Evolutionary conservation across 2,113 vertebrate species (phyloP).

Genomic region (Pangasianodon hypophthalmus): DNA sequence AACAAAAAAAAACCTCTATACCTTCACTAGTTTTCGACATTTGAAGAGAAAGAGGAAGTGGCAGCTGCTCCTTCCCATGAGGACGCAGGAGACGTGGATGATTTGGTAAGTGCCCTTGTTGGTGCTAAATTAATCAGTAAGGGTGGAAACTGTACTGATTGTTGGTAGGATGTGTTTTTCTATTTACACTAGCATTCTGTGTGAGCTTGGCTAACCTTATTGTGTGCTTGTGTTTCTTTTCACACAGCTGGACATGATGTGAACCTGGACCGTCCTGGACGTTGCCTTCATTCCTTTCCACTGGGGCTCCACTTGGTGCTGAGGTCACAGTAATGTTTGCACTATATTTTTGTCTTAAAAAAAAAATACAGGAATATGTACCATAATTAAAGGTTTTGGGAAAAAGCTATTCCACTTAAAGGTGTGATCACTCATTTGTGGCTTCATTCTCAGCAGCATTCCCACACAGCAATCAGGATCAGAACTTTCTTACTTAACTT

Average conservation of each 20-base stretch:
- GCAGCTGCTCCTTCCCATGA: slow-evolving; percentile 59
- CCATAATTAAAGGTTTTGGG: too few relatives aligned
- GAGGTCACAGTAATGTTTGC: not conserved
- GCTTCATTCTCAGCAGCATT: not conserved
- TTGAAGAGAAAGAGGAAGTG: slow-evolving; percentile 73
- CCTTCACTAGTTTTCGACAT: slow-evolving; percentile 80
- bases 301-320: not conserved
- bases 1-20: not conserved
- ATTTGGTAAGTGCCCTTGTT: slow-evolving; percentile 79
- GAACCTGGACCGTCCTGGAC: slow-evolving; percentile 43
- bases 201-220: not conserved
- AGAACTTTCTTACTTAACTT: not conserved
- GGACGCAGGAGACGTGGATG: slow-evolving; percentile 89
- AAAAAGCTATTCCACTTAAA: not conserved
- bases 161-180: not conserved
- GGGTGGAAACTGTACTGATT: not conserved
- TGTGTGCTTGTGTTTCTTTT: slow-evolving; percentile 45
- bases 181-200: not conserved
- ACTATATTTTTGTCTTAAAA: slow-evolving; percentile 1
- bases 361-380: not conserved
- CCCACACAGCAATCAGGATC: not conserved
- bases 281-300: not conserved
- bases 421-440: not conserved
- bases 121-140: not conserved
- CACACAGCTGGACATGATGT: slow-evolving; percentile 92